Evolutionary conservation across 2,888 invertebrate species (phyloP).

Genomic region (Phaonia tiefii): DNA sequence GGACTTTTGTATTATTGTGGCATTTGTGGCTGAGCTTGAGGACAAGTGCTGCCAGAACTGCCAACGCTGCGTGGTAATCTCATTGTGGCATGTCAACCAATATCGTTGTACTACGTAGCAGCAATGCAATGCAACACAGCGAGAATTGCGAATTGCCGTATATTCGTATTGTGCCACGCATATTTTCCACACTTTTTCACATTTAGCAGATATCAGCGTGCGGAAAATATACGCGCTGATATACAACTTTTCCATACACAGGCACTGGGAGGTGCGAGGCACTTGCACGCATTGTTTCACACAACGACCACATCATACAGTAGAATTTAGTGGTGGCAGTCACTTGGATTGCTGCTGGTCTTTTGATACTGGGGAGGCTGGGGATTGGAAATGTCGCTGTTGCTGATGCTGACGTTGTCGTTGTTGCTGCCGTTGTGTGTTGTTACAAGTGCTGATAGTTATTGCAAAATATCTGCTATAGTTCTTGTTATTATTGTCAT

Average conservation of each 20-base stretch:
- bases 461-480: slow-evolving; percentile 35
- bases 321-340: slow-evolving; percentile 6
- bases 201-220: slow-evolving; percentile 18
- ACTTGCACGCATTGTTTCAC: slow-evolving; percentile 34
- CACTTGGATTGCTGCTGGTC: slow-evolving; percentile 47
- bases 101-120: slow-evolving; percentile 28
- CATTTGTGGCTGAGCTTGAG: slow-evolving; percentile 61
- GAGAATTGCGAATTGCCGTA: no score
- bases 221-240: slow-evolving; percentile 59
- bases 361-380: neutral
- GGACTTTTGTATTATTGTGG: slow-evolving; percentile 56
- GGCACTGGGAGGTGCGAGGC: slow-evolving; percentile 1
- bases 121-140: slow-evolving; percentile 56
- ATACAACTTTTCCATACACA: slow-evolving; percentile 42
- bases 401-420: slow-evolving; percentile 4
- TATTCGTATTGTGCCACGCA: slow-evolving; percentile 57
- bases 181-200: slow-evolving; percentile 60
- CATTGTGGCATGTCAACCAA: slow-evolving; percentile 61
- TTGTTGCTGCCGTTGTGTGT: slow-evolving; percentile 24
- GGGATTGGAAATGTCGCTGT: slow-evolving; percentile 31
- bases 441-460: slow-evolving; percentile 28
- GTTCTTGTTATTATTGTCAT: neutral
- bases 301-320: slow-evolving; percentile 31
- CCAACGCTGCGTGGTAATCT: slow-evolving; percentile 31
- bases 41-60: slow-evolving; percentile 53